Base-by-base conservation (phyloP, 1,140 invertebrate genomes). In the Drosophila arawakana region DNA sequence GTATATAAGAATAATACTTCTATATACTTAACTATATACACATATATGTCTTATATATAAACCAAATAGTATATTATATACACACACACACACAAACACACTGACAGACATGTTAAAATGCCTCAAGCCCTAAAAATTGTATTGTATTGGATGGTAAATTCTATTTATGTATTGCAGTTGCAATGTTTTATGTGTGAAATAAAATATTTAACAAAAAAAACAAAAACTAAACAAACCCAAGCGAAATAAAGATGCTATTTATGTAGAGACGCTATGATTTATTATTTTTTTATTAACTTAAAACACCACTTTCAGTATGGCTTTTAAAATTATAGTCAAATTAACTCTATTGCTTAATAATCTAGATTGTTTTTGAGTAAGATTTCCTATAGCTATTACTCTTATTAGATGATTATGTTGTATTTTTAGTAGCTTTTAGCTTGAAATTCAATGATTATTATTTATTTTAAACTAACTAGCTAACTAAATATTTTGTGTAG, bases 241-340 rank as follows among this genome's bases (percentile, higher is more conserved):
- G 68, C 60, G 68, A 75, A 75, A 75, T 75, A 75, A 75, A 75
- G 68, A 75, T 71, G 68, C 72, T 75, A 75, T 75, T 75, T 75
- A 75, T 75, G 67, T 75, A 75, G 37, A 69, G 41, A 39, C 13
- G 13, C 35, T 2, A 25, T 39, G 13, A 41, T 57, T 57, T 15
- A 54, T 54, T 54, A 21, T 21, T 21, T 0, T 49, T 7, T 39
- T 39, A 2, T n/a, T n/a, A 3, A 55, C n/a, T 8, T 55, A 5
- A 37, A 50, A 10, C 21, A 13, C 2, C 21, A 30, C 2, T 30
- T 30, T 11, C 25, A 50, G 49, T 25, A 21, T 2, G 18, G 18
- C 18, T 21, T 21, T 30, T 30, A 30, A 30, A 30, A 30, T 30
- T 30, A 30, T 30, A 30, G 25, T 30, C 25, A 2, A 21, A 21